A percentile compares a stretch with the other conserved stretches of the same genome.
These are phyloP conservation scores for Diadema setosum DNA, from an alignment of 35 echinoderm and acorn worm genomes.

Conservation along the genomic window DNA sequence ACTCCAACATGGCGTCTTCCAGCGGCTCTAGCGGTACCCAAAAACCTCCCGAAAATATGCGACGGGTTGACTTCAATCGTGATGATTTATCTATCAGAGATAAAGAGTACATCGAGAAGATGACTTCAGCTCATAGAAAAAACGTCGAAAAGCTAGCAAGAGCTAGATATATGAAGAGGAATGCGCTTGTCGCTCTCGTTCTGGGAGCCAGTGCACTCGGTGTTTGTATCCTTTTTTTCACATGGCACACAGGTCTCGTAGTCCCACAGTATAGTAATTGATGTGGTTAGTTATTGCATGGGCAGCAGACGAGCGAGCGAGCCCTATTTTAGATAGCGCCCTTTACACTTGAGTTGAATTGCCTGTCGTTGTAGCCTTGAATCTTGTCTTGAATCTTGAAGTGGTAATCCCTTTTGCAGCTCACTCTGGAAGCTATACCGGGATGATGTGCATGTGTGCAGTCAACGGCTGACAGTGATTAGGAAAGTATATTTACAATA, in stretches of 20 bases:
- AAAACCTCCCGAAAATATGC: conserved; percentile 68
- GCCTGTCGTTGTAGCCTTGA: no score
- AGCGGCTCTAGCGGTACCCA: neutral
- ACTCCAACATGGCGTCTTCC: conserved; percentile 65
- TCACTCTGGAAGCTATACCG: no score
- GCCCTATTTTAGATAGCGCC: no score
- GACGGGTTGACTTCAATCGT: conserved; percentile 59
- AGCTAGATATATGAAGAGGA: conserved; percentile 44
- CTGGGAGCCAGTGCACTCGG: conserved; percentile 67
- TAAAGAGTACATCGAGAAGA: conserved; percentile 60
- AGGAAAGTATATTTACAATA: no score
- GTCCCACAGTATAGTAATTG: neutral
- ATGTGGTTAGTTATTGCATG: no score
- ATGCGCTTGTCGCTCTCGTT: conserved; percentile 53
- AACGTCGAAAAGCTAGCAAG: conserved; percentile 35
- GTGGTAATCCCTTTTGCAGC: no score
- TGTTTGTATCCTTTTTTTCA: conserved; percentile 94
- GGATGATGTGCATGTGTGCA: no score
- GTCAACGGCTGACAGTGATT: no score
- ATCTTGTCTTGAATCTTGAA: no score
- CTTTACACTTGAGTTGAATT: no score
- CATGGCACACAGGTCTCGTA: neutral
- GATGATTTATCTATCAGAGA: conserved; percentile 51
- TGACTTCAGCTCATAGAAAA: conserved; percentile 47
- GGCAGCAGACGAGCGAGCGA: no score